Conservation (phyloP, 2,113 vertebrate species). For the Epinephelus moara region DNA sequence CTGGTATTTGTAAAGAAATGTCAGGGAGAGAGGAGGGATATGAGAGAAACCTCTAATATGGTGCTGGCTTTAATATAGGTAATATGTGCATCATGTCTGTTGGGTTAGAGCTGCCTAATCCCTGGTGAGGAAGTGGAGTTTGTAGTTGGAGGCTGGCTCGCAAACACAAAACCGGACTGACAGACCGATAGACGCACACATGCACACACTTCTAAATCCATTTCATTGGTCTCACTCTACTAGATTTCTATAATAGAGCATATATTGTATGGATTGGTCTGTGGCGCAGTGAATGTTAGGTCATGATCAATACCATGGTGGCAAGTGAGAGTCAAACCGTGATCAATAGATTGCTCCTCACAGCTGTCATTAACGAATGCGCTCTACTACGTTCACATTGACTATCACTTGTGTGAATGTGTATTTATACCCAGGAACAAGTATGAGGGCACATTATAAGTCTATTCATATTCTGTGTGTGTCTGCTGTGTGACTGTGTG, state of each 20-base stretch:
- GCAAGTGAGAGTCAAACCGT: conserved; percentile 52
- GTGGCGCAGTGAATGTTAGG: conserved; percentile 22
- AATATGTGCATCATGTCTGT: conserved; percentile 60
- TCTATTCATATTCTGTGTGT: conserved; percentile 62
- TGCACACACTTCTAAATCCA: background rate
- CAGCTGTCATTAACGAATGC: conserved; percentile 60
- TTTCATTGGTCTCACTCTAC: conserved; percentile 17
- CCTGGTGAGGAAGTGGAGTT: conserved; percentile 37
- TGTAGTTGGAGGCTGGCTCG: conserved; percentile 4
- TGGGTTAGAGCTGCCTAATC: conserved; percentile 53
- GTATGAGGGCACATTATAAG: conserved; percentile 19
- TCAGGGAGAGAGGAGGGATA: conserved; percentile 72
- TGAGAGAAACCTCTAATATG: conserved; percentile 73
- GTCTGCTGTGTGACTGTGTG: conserved; percentile 23
- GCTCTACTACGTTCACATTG: conserved; percentile 32
- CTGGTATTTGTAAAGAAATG: conserved; percentile 86
- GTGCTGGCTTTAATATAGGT: conserved; percentile 67
- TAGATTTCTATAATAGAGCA: conserved; percentile 43
- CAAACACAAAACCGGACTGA: conserved; percentile 15
- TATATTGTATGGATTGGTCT: conserved; percentile 42
- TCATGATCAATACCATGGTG: conserved; percentile 51
- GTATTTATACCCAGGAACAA: conserved; percentile 32
- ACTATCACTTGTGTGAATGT: conserved; percentile 56
- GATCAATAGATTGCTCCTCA: conserved; percentile 65
- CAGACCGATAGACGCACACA: background rate